Evolutionary conservation across 1,140 invertebrate species (phyloP), one percentile per base, ranked within the genome.

Genomic region (Bombyx mandarina): DNA sequence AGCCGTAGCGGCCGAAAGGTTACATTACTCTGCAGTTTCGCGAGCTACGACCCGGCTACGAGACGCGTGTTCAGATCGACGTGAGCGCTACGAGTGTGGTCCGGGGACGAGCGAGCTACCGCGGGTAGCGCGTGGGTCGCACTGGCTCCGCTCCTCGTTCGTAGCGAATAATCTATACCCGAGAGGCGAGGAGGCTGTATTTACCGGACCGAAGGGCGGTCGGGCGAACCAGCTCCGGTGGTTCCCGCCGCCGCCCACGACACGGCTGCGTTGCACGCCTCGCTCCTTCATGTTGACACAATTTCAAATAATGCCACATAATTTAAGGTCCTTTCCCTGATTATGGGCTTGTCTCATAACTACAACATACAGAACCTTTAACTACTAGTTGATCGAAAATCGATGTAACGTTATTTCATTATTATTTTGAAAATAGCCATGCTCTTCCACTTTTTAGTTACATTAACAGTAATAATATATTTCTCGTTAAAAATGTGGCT

Each of bases 91-190:
- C 58, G 63, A 57, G 52, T 26, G 56, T 7, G 8, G 47, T 42
- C 51, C 57, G 52, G 50, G 44, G 51, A 55, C 45, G 53, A 56
- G 69, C 82, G 77, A 73, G 77, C 75, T 64, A 67, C 66, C 69
- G 75, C 73, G 70, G 66, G 66, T 71, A 77, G 67, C 73, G 80
- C 80, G 79, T 78, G 77, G 82, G 73, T 78, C 74, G 82, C 69
- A 86, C 82, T 86, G 80, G 72, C 68, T 72, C 63, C 72, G 72
- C 68, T 78, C 64, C 65, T 66, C 65, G 73, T 65, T 73, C 66
- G 62, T 62, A 69, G 66, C 80, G 77, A 83, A 81, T 82, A 82
- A 86, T 86, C 82, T 75, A 86, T 83, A 85, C 75, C 73, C 67
- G 79, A 74, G 75, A 70, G 75, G 71, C 71, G 71, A 69, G 74